Evolutionary conservation across 2,797 vertebrate species (phyloP).

Genomic region (Apogon hyalosoma): DNA sequence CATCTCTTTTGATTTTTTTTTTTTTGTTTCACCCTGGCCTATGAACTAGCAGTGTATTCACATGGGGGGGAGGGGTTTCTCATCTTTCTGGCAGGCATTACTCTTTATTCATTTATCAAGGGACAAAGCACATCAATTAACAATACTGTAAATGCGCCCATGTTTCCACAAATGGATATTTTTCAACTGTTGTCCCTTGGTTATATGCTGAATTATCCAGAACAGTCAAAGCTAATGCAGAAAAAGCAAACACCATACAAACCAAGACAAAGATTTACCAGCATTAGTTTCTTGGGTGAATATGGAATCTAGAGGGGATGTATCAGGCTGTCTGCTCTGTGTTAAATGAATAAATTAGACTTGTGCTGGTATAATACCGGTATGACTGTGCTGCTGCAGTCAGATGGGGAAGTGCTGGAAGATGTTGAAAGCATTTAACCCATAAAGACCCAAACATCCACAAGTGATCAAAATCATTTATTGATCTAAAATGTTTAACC

Average conservation of each 20-base stretch:
- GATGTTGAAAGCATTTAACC: neutral
- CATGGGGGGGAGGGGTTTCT: no score
- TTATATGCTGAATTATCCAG: no score
- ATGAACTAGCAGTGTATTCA: neutral
- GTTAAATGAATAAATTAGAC: conserved; percentile 35
- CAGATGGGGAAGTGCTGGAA: conserved; percentile 11
- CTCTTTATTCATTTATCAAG: no score
- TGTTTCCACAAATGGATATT: no score
- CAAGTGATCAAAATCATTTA: neutral
- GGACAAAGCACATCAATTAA: no score
- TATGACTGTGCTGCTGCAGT: conserved; percentile 27
- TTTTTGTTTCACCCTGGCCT: neutral
- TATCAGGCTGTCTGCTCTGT: neutral
- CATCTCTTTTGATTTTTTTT: neutral
- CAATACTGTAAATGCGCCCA: no score
- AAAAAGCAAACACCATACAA: no score
- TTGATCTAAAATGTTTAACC: no score
- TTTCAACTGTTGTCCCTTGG: no score
- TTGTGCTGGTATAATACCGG: conserved; percentile 44
- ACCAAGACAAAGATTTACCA: no score
- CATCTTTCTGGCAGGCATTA: neutral
- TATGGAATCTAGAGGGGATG: neutral
- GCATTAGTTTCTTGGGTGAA: conserved; percentile 8
- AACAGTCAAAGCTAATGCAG: no score
- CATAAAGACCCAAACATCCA: neutral